These are phyloP conservation scores for Melanostigma gelatinosum DNA, from an alignment of 2,113 vertebrate species.

Conservation along the genomic window DNA sequence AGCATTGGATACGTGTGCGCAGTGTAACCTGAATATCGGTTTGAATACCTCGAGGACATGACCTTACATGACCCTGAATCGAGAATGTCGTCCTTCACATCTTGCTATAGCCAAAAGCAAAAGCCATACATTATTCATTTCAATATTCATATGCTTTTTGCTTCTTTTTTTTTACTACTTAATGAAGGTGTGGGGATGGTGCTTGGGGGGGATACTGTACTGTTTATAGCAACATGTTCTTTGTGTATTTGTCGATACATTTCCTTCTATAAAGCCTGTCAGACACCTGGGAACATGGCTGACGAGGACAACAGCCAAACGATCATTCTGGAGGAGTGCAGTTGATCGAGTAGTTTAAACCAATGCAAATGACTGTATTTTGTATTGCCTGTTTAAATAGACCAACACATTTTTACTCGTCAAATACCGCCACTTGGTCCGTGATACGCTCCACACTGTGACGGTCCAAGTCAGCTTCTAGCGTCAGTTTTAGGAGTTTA, in stretches of 20 bases:
- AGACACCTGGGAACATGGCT: slow-evolving; percentile 3
- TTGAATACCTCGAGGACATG: slow-evolving; percentile 18
- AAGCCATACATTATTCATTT: slow-evolving; percentile 78
- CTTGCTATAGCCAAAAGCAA: slow-evolving; percentile 68
- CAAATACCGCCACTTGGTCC: neutral
- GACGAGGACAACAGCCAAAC: neutral
- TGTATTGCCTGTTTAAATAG: neutral
- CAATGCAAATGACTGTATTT: neutral
- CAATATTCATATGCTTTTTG: slow-evolving; percentile 73
- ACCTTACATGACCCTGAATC: slow-evolving; percentile 41
- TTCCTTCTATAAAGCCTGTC: slow-evolving; percentile 5
- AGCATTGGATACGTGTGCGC: slow-evolving; percentile 11
- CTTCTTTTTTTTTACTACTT: slow-evolving; percentile 53
- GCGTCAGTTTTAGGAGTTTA: no score
- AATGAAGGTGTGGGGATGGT: slow-evolving; percentile 61
- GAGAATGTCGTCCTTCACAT: slow-evolving; percentile 40
- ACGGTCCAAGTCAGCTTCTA: neutral
- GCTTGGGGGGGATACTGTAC: slow-evolving; percentile 34
- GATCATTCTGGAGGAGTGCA: neutral
- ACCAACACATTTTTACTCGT: neutral
- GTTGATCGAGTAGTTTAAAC: neutral
- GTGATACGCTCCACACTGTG: no score
- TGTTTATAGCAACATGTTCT: slow-evolving; percentile 35
- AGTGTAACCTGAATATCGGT: neutral
- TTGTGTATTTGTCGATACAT: slow-evolving; percentile 41